Evolutionary conservation across 2,797 vertebrate genomes (phyloP).

Genomic region (Chaunax sp.): DNA sequence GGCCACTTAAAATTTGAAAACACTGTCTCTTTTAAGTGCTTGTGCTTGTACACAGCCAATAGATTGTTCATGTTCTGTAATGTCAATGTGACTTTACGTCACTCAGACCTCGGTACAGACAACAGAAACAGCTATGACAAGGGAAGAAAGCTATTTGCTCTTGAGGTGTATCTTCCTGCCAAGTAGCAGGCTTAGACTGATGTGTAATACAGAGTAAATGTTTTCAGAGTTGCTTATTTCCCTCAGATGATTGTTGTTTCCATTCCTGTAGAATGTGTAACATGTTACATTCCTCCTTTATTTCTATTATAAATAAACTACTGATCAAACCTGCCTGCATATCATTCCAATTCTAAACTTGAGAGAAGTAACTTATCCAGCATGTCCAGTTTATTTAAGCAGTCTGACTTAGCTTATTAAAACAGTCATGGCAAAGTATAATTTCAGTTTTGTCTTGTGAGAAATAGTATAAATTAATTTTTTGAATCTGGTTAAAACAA

Average conservation of each 20-base stretch:
- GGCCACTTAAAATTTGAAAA: constrained; percentile 7
- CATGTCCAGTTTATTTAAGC: background rate
- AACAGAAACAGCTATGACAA: constrained; percentile 12
- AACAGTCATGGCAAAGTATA: background rate
- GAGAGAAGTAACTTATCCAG: background rate
- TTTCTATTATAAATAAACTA: constrained; percentile 50
- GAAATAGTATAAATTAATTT: too few relatives aligned
- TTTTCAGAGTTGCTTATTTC: constrained; percentile 10
- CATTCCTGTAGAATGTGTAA: background rate
- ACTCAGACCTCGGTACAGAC: background rate
- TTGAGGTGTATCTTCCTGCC: constrained; percentile 2
- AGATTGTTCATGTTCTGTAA: background rate
- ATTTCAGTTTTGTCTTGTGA: background rate
- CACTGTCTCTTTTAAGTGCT: constrained; percentile 11
- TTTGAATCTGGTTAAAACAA: too few relatives aligned
- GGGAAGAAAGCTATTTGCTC: constrained; percentile 1
- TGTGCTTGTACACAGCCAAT: background rate
- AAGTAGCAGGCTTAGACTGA: constrained; percentile 2
- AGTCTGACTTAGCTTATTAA: too few relatives aligned
- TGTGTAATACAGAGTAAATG: constrained; percentile 6
- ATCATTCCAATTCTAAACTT: background rate
- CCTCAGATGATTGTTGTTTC: constrained; percentile 25
- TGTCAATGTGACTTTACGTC: background rate
- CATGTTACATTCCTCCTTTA: constrained; percentile 17
- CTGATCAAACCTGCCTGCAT: constrained; percentile 4